These are phyloP conservation scores for Alces alces DNA, from an alignment of 2,113 vertebrate genomes.

Conservation along the genomic window DNA sequence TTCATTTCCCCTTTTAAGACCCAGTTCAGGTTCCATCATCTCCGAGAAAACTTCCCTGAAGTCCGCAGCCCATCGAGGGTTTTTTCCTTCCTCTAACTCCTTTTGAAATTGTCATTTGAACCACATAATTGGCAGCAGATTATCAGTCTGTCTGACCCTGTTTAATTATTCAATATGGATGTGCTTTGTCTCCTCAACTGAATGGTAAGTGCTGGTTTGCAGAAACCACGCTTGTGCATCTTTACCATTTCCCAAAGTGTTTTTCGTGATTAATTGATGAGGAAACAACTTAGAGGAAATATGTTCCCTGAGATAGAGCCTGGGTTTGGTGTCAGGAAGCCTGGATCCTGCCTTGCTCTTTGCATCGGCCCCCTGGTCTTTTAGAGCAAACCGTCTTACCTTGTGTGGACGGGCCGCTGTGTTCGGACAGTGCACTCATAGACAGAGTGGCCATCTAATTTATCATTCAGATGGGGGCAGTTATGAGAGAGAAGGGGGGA, in stretches of 20 bases:
- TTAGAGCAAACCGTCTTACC: neutral
- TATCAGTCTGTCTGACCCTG: neutral
- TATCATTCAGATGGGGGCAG: neutral
- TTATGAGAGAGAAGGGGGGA: neutral
- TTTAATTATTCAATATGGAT: neutral
- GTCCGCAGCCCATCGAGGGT: neutral
- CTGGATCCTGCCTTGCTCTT: neutral
- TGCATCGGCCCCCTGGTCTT: neutral
- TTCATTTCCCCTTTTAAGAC: neutral
- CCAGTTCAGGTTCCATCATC: neutral
- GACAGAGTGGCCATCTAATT: neutral
- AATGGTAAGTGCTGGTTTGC: neutral
- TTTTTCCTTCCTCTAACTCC: neutral
- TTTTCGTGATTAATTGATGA: conserved; percentile 28
- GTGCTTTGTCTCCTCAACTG: neutral
- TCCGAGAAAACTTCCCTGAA: neutral
- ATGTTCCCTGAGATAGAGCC: neutral
- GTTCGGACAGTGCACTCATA: fast-evolving
- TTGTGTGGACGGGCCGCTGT: neutral
- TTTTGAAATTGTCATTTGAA: neutral
- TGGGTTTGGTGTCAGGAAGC: conserved; percentile 7
- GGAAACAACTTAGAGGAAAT: conserved; percentile 42
- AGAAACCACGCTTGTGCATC: neutral
- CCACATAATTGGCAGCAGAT: neutral
- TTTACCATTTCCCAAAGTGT: neutral